Base-by-base conservation (phyloP, 2,888 invertebrate species). In the Lepas anatifera region DNA sequence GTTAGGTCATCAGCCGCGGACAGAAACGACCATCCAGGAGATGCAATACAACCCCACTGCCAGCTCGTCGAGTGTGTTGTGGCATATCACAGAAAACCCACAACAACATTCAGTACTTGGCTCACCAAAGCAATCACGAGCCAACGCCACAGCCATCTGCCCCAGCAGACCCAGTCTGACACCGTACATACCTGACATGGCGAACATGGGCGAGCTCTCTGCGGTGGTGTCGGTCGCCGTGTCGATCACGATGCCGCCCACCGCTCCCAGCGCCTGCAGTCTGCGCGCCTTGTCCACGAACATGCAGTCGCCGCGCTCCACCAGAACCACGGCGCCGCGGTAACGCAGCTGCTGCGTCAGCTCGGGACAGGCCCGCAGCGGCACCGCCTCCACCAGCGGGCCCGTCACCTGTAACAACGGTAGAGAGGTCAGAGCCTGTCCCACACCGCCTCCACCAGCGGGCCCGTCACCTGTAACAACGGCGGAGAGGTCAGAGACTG, bases 261-360 rank as follows among this genome's bases (percentile, higher is more conserved):
- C 81, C 0, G 90, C 95, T 25, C 95, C 95, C 7, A 89, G 88
- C 70, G 84, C 83, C 82, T 95, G 90, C 46, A 93, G 85, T 75
- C 86, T 83, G 69, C 94, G 85, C 3, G 92, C 95, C 83, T 98
- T 98, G 76, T 95, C 93, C 3, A 96, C 88, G 79, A 96, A 99
- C 83, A 95, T 95, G 80, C 98, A 99, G 75, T 89, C 89, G 1
- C 97, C 96, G 35, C 98, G 85, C 77, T 89, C 87, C 71, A 94
- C 87, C n/a, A 98, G 82, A 0, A 86, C 92, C 75, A 98, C 90
- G 76, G 87, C 88, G 0, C 89, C 90, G 46, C 80, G 79, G 1
- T 93, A 78, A 13, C 83, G 80, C 0, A 83, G 81, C 10, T 83
- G 78, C 77, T 90, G 88, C 18, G 80, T 76, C 6, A 92, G 79